phyloP scores from a whole-genome alignment of 2,888 invertebrate genomes.

The Chymomyza amoena region DNA sequence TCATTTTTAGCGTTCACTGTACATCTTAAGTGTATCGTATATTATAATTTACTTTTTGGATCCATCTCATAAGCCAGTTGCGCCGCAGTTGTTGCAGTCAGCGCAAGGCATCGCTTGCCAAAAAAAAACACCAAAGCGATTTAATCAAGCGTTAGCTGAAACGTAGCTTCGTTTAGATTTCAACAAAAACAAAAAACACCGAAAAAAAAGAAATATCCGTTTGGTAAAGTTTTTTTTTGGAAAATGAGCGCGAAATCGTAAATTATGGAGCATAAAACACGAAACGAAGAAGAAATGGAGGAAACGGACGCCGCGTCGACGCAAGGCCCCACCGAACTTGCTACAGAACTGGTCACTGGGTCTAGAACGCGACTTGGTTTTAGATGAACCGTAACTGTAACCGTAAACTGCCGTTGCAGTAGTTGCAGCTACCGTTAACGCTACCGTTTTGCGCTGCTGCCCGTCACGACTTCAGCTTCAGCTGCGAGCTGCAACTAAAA shows the following conservation, averaged over 20 bases:
- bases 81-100: conserved; percentile 34
- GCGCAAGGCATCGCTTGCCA: conserved; percentile 51
- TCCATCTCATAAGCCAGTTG: conserved; percentile 70
- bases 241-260: conserved; percentile 53
- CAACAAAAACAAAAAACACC: not conserved
- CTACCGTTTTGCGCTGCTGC: conserved; percentile 6
- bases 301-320: conserved; percentile 13
- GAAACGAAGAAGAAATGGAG: conserved; percentile 12
- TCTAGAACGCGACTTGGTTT: conserved; percentile 18
- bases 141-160: not conserved
- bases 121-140: not conserved
- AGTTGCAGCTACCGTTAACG: not conserved
- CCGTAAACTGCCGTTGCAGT: conserved; percentile 9
- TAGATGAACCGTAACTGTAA: conserved; percentile 12
- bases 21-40: not conserved
- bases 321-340: conserved; percentile 37
- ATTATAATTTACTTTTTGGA: conserved; percentile 75
- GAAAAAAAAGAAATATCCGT: conserved; percentile 5
- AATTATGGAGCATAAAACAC: conserved; percentile 55
- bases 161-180: not conserved
- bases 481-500: not conserved
- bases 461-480: conserved; percentile 1
- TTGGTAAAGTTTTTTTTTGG: conserved; percentile 9
- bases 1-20: too few relatives aligned
- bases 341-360: conserved; percentile 56